Conservation (phyloP, 2,113 vertebrate genomes). For the Scomber scombrus region DNA sequence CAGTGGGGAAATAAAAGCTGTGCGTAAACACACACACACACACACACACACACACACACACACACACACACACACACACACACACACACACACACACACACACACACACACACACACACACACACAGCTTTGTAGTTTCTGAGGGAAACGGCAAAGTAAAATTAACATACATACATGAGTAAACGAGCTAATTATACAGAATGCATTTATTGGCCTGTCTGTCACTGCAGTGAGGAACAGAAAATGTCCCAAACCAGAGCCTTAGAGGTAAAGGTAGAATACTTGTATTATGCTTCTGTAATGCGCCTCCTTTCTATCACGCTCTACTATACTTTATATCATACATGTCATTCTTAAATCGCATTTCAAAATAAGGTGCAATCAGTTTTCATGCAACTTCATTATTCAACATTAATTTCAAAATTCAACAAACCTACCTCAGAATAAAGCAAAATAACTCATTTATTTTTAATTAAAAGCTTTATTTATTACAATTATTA, state of each 20-base stretch:
- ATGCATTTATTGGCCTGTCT: not conserved
- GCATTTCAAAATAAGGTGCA: not conserved
- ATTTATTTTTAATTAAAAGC: constrained; percentile 8
- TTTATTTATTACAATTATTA: not conserved
- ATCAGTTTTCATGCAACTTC: not conserved
- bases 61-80: too few relatives aligned
- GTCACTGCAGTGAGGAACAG: not conserved
- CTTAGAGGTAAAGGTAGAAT: not conserved
- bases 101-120: too few relatives aligned
- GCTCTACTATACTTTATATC: too few relatives aligned
- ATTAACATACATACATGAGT: not conserved
- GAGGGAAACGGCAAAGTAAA: not conserved
- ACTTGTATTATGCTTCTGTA: not conserved
- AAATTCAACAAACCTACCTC: not conserved
- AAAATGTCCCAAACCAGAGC: not conserved
- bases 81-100: too few relatives aligned
- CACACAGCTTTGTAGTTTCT: not conserved
- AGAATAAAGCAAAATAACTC: not conserved
- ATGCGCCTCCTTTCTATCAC: not conserved
- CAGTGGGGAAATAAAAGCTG: not conserved
- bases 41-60: too few relatives aligned
- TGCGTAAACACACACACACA: too few relatives aligned
- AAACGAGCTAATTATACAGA: not conserved
- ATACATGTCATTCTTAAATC: not conserved
- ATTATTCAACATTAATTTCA: not conserved